Percentiles rank a stretch among this genome's conserved stretches.
Conservation (phyloP, 2,113 vertebrate genomes). For the Hystrix brachyura region DNA sequence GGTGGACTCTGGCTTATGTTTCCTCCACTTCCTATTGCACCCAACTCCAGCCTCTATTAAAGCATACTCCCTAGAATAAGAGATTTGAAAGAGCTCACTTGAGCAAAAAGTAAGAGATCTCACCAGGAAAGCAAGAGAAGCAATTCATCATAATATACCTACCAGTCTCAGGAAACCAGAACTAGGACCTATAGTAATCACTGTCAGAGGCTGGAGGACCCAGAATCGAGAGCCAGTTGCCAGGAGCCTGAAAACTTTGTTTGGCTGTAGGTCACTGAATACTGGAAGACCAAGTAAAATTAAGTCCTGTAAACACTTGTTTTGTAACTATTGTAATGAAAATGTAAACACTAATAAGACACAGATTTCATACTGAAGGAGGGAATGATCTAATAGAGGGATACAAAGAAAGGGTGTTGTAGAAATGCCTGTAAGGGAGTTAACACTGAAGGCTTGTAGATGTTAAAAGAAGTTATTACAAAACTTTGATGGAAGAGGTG, state of each 20-base stretch:
- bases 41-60: not conserved
- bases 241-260: not conserved
- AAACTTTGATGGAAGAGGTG: not conserved
- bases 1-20: not conserved
- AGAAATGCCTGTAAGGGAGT: not conserved
- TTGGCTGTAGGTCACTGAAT: not conserved
- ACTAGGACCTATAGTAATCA: not conserved
- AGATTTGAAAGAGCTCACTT: not conserved
- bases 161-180: not conserved
- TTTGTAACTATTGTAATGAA: not conserved
- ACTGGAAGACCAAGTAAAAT: not conserved
- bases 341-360: not conserved
- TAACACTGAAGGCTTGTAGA: not conserved
- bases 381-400: not conserved
- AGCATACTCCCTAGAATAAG: not conserved
- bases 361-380: not conserved
- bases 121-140: not conserved
- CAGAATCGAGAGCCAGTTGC: not conserved
- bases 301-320: not conserved
- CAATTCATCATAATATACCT: not conserved
- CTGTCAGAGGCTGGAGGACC: not conserved
- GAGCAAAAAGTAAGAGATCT: slow-evolving; percentile 25
- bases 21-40: not conserved
- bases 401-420: not conserved
- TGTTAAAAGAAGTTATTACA: not conserved